Evolutionary conservation across 1,140 invertebrate genomes (phyloP), one percentile per base, ranked within the genome.

Genomic region (Conus betulinus): DNA sequence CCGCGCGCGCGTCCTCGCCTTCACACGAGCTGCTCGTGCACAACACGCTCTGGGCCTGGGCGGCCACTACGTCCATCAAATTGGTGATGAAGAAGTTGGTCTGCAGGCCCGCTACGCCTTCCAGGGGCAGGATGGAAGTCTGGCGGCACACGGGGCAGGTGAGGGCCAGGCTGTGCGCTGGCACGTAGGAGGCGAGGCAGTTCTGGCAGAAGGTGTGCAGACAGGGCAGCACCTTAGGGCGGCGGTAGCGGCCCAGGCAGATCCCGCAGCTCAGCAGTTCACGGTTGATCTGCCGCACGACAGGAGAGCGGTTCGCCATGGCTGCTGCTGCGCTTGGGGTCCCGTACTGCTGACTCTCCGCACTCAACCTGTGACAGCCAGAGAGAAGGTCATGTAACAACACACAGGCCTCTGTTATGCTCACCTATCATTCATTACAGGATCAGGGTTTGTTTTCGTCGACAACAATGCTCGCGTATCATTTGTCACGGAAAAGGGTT

Each of bases 201-300:
- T 96, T 96, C 95, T 98, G 97, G 95, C 98, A 99, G 96, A 98
- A 99, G 5, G 98, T 97, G 96, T 99, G 98, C 90, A 99, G 96
- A 95, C 98, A 99, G 90, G 97, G 97, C 89, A 99, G 96, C 76
- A 99, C 97, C 90, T 98, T 96, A 76, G 98, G 98, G 92, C 96
- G 97, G 92, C 96, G 96, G 91, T 98, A 96, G 92, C 97, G 97
- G 93, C 97, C 96, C 91, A 96, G 96, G 93, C 95, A 97, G 88
- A 96, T 96, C 83, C 94, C 94, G 92, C 96, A 96, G 88, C 94
- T 95, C 51, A 96, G 93, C 85, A 96, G 95, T 55, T 95, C 93
- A 86, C 93, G 91, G 90, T 94, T 92, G 39, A 89, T 89, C 88
- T 89, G 88, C 57, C 88, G 85, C 25, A 88, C 89, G n/a, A 87